A percentile compares a stretch with the other conserved stretches of the same genome.
phyloP scores from a whole-genome alignment of 2,797 vertebrate species.

The Amazona finschi region DNA sequence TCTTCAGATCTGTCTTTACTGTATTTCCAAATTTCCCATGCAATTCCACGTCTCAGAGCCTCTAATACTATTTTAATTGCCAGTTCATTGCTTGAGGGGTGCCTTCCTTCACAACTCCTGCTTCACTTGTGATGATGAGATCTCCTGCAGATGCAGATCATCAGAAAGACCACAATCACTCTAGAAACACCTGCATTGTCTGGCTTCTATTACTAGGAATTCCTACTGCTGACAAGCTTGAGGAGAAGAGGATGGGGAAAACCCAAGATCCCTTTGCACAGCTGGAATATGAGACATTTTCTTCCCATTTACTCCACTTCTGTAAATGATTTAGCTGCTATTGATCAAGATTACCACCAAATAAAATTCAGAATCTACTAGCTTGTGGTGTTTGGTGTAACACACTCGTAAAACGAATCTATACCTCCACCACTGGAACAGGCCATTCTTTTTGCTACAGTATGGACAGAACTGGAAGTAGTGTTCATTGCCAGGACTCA shows the following conservation, averaged over 20 bases:
- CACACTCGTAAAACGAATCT: slow-evolving; percentile 34
- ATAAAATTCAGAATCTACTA: slow-evolving; percentile 65
- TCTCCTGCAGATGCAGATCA: slow-evolving; percentile 61
- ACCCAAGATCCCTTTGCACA: slow-evolving; percentile 53
- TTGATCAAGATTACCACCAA: slow-evolving; percentile 69
- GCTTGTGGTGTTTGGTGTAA: slow-evolving; percentile 35
- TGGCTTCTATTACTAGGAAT: slow-evolving; percentile 55
- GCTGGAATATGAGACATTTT: slow-evolving; percentile 61
- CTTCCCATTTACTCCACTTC: slow-evolving; percentile 53
- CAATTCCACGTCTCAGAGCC: neutral
- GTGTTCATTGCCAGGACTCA: neutral
- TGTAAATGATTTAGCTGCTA: slow-evolving; percentile 57
- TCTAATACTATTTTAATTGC: neutral
- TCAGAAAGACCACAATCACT: slow-evolving; percentile 65
- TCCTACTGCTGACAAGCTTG: slow-evolving; percentile 59
- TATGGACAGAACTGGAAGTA: neutral
- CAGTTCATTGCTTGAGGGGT: neutral
- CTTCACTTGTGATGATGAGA: slow-evolving; percentile 37
- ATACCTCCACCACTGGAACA: neutral
- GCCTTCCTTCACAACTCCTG: slow-evolving; percentile 26
- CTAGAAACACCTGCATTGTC: slow-evolving; percentile 63
- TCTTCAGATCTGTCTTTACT: slow-evolving; percentile 12
- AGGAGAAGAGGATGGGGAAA: slow-evolving; percentile 31
- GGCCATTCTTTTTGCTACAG: neutral
- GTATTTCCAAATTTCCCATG: neutral